Evolutionary conservation across 2,113 vertebrate genomes (phyloP), one percentile per base, ranked within the genome.

Genomic region (Chaetura pelagica): DNA sequence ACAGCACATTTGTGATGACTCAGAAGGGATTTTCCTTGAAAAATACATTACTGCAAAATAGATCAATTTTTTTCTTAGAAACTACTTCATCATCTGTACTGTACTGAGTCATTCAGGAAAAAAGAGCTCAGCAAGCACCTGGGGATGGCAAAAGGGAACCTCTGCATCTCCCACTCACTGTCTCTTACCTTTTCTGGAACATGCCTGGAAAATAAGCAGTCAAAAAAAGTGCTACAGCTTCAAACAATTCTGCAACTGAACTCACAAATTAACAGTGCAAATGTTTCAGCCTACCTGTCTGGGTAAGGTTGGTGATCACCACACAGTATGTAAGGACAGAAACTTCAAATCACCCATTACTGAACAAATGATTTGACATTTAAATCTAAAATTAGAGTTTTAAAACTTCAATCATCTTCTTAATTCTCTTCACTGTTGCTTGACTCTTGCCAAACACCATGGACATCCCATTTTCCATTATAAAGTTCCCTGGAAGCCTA

Each of bases 1-100:
- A 61, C 7, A 9, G 76, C 67, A 72, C 57, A 30, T 75, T 90
- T 55, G 4, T 85, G 80, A 61, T 77, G 85, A 89, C 76, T 80
- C 87, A 72, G 59, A 77, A 91, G 71, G 84, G 20, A 92, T 84
- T 95, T 89, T 87, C 88, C 64, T 92, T 94, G 75, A 91, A 94
- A 96, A 94, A 61, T 68, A 81, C 34, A 74, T 87, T 87, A 68
- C 27, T 34, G 80, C 46, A 96, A 68, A 96, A 79, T 73, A 87
- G 80, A 85, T 87, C 18, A 40, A 59, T 85, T 74, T 96, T 49
- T 85, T 87, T 82, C 84, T 84, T 62, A 89, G 84, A 91, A 96
- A 91, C 48, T 67, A 77, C 62, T 94, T 96, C 57, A 84, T 94
- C 64, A 88, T 87, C 77, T 79, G 38, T 67, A 67, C 78, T 17